Evolutionary conservation across 35 echinoderm and acorn worm species (phyloP), one percentile per base, ranked within the genome.

Genomic region (Lytechinus pictus): DNA sequence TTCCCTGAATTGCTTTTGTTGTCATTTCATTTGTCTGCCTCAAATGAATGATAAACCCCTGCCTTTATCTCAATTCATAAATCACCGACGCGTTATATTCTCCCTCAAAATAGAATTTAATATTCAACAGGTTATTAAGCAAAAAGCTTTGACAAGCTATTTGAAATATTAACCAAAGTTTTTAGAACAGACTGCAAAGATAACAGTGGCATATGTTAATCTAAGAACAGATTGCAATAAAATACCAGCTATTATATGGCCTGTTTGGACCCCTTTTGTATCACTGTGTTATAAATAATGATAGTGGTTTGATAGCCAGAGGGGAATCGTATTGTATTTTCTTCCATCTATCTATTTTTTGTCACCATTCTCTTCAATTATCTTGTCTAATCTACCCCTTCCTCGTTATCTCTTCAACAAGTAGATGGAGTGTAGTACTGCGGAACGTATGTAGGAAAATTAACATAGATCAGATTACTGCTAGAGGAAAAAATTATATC

Each of bases 121-220:
- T 79, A 79, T 79, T 79, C 66, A 79, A 79, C 66, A 79, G 66
- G 66, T 79, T 79, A 79, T 79, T 79, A 79, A 14, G 21, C 66
- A 16, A 16, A 79, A 24, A 79, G 66, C 16, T n/a, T 79, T 79
- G 66, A 79, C 66, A 79, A 24, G 66, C 19, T 79, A 72, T 16
- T 21, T 72, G 61, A 79, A 24, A 79, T 79, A 79, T 79, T 79
- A 79, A 24, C 66, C 66, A 79, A 79, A n/a, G 21, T 19, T 5
- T 72, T 79, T 79, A 79, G 21, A 79, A 79, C 66, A 79, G 66
- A 79, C 66, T 79, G 8, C 66, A 79, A 79, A 19, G 66, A 79
- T 24, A 79, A 24, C 19, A 79, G 66, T 79, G 66, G 19, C 66
- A 79, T 79, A 79, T 79, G 66, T 79, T 79, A 24, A 79, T 79